Conservation (phyloP, 1,140 invertebrate species). For the Varroa destructor region DNA sequence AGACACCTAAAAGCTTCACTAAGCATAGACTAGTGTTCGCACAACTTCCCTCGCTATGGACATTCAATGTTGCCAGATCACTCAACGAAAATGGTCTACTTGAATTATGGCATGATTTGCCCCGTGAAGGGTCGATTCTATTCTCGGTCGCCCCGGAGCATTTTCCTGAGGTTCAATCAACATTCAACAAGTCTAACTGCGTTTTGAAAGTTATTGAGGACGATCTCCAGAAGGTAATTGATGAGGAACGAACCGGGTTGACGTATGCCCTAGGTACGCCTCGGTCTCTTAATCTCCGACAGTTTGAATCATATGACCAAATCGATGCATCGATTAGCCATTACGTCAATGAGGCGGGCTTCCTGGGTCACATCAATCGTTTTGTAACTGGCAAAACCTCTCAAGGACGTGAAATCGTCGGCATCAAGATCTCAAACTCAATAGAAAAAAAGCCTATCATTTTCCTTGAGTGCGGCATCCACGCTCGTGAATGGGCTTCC, state of each 20-base stretch:
- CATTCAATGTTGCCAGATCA: not conserved
- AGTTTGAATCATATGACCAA: constrained; percentile 18
- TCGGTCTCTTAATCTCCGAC: not conserved
- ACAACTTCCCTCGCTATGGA: not conserved
- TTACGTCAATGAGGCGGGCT: not conserved
- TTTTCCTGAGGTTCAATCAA: not conserved
- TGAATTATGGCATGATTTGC: constrained; percentile 4
- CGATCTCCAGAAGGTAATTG: constrained; percentile 9
- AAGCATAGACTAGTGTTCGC: not conserved
- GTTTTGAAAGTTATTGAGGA: not conserved
- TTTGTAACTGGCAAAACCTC: constrained; percentile 47
- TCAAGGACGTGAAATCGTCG: constrained; percentile 49
- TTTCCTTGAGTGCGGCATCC: constrained; percentile 34
- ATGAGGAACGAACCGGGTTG: not conserved
- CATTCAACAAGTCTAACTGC: not conserved
- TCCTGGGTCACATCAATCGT: constrained; percentile 41
- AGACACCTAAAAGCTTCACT: not conserved
- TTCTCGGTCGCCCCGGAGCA: constrained; percentile 18
- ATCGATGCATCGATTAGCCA: constrained; percentile 15
- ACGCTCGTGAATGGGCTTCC: constrained; percentile 37
- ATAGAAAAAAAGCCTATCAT: constrained; percentile 23
- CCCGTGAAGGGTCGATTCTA: not conserved
- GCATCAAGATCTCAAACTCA: constrained; percentile 42
- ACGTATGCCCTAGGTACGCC: not conserved
- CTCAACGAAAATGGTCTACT: not conserved